phyloP scores from a whole-genome alignment of 2,113 vertebrate genomes.

The Xerus inauris region DNA sequence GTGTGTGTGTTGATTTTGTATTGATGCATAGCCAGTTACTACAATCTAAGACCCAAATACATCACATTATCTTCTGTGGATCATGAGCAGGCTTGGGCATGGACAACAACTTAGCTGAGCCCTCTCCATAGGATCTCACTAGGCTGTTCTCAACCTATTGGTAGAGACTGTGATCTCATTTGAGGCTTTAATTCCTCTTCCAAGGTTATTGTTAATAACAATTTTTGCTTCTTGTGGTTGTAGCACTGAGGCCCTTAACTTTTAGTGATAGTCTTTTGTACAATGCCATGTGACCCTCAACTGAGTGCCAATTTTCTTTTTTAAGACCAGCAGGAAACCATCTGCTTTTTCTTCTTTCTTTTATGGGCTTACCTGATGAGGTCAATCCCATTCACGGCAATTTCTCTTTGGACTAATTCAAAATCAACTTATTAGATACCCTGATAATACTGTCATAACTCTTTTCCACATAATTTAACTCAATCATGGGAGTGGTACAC shows the following conservation, averaged over 20 bases:
- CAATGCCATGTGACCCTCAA: not conserved
- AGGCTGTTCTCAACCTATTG: not conserved
- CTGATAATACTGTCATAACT: not conserved
- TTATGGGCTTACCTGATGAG: not conserved
- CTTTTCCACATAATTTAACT: not conserved
- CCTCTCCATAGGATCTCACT: not conserved
- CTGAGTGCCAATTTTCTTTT: not conserved
- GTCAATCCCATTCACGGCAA: not conserved
- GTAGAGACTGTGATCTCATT: not conserved
- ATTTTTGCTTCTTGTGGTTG: not conserved
- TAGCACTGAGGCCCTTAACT: not conserved
- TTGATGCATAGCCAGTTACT: not conserved
- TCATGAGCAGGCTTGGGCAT: too few relatives aligned
- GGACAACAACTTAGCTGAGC: not conserved
- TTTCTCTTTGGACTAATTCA: not conserved
- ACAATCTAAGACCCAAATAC: not conserved
- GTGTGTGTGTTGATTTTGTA: not conserved
- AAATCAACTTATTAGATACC: not conserved
- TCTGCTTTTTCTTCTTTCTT: not conserved
- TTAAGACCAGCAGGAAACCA: not conserved
- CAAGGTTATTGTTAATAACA: not conserved
- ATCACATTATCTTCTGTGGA: not conserved
- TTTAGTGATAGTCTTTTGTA: not conserved
- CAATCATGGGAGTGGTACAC: not conserved
- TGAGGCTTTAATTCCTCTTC: not conserved